A percentile compares a stretch with the other conserved stretches of the same genome.
Conservation (phyloP, 1,140 invertebrate genomes). For the Lepidurus packardi region DNA sequence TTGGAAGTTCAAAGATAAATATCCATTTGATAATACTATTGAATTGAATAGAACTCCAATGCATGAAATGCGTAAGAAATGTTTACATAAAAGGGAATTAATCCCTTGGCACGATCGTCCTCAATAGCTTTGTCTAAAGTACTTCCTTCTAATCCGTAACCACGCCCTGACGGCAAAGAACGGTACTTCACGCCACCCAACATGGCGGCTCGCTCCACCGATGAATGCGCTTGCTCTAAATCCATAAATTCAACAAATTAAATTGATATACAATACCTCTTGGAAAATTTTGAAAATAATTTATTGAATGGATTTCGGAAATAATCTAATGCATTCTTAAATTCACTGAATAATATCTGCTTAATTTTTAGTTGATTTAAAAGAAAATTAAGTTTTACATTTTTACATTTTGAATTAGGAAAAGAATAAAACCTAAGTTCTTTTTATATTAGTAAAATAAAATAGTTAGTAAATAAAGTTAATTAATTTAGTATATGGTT, state of each 20-base stretch:
- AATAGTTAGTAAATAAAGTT: too few species aligned
- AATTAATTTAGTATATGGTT: neutral
- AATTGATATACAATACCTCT: too few species aligned
- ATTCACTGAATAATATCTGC: too few species aligned
- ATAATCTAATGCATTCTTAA: too few species aligned
- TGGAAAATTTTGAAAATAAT: too few species aligned
- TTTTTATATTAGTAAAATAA: too few species aligned
- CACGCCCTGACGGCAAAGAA: slow-evolving; percentile 68
- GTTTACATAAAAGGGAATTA: slow-evolving; percentile 80
- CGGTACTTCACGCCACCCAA: slow-evolving; percentile 81
- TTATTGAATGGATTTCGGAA: too few species aligned
- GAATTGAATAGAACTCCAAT: neutral
- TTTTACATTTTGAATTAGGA: too few species aligned
- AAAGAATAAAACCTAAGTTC: too few species aligned
- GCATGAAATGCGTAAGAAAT: neutral
- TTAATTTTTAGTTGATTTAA: too few species aligned
- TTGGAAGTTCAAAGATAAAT: slow-evolving; percentile 41
- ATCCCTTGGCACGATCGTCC: slow-evolving; percentile 70
- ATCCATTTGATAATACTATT: neutral
- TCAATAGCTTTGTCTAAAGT: slow-evolving; percentile 73
- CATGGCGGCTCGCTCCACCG: slow-evolving; percentile 85
- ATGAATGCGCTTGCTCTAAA: slow-evolving; percentile 83
- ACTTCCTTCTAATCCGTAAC: slow-evolving; percentile 71
- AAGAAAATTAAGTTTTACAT: too few species aligned
- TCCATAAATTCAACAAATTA: too few species aligned